Conservation (phyloP, 23 tunicate species). For the Phallusia fumigata region DNA sequence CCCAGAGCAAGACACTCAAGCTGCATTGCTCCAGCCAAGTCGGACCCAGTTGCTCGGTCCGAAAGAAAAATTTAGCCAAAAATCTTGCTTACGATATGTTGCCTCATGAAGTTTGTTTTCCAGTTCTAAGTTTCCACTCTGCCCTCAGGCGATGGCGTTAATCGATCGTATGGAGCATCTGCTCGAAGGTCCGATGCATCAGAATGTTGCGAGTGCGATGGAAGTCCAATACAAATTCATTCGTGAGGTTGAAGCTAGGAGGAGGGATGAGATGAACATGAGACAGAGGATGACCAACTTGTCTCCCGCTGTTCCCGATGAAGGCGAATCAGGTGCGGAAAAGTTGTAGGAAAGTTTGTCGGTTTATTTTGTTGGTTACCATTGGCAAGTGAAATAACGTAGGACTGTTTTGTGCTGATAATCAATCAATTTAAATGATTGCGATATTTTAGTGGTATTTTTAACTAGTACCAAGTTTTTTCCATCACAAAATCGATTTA, state of each 20-base stretch:
- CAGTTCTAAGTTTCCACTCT: background rate
- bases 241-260: constrained; percentile 71
- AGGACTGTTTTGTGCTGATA: too few species aligned
- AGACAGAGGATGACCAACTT: constrained; percentile 22
- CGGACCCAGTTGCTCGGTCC: too few species aligned
- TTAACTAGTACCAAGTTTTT: too few species aligned
- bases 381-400: too few species aligned
- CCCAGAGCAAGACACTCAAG: too few species aligned
- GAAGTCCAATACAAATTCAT: constrained; percentile 74
- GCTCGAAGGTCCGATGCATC: constrained; percentile 87
- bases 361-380: too few species aligned
- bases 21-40: too few species aligned
- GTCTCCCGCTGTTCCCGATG: background rate
- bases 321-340: background rate
- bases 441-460: too few species aligned
- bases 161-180: constrained; percentile 93
- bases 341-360: too few species aligned
- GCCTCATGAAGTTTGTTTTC: background rate
- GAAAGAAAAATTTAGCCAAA: background rate
- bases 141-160: constrained; percentile 79
- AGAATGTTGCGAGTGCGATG: constrained; percentile 44
- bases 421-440: too few species aligned
- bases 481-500: too few species aligned
- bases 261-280: constrained; percentile 82
- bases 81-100: background rate